Base-by-base conservation (phyloP, 2,113 vertebrate species). In the Mugil cephalus region DNA sequence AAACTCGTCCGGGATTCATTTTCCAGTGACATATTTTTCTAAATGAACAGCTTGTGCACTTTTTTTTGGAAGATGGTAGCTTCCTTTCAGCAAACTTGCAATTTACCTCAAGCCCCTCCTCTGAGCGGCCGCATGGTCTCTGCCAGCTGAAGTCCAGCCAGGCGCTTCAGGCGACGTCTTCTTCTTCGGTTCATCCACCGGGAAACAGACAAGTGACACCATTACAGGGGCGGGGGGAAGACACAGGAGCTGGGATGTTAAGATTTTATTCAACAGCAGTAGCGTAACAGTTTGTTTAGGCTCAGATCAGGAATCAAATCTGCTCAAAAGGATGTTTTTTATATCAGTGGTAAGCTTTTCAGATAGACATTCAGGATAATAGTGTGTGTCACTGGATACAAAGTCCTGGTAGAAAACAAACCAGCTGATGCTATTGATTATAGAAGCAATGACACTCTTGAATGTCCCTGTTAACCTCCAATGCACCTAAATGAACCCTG, bases 71-170 rank as follows among this genome's bases (percentile, higher is more conserved):
- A 60, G 65, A 56, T 36, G 52, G 60, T 9, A 2, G 38, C 66
- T 55, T 52, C 47, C 38, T 69, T 74, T 83, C 38, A 69, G 74
- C 45, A 43, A 77, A 79, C 52, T 48, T 51, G 14, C 36, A 67
- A 46, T 70, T 46, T 69, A 67, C 30, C n/a, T 72, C 74, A 52
- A 77, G 76, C 39, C 62, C 71, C 17, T 80, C 38, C 71, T 62
- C 62, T 38, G 68, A 74, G 69, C 63, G 67, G 43, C 78, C 54
- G 48, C 21, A 18, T 38, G 52, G 61, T 72, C 66, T 75, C 35
- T 71, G 81, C 84, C 83, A 88, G 17, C 38, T 90, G 82, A 84
- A 75, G 63, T 13, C 6, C 70, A 70, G 87, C 86, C 87, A 85
- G 70, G 24, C 30, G 53, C 81, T 73, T 77, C 84, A 74, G 51